Base-by-base conservation (phyloP, 2,113 vertebrate species). In the Aspiorhynchus laticeps region DNA sequence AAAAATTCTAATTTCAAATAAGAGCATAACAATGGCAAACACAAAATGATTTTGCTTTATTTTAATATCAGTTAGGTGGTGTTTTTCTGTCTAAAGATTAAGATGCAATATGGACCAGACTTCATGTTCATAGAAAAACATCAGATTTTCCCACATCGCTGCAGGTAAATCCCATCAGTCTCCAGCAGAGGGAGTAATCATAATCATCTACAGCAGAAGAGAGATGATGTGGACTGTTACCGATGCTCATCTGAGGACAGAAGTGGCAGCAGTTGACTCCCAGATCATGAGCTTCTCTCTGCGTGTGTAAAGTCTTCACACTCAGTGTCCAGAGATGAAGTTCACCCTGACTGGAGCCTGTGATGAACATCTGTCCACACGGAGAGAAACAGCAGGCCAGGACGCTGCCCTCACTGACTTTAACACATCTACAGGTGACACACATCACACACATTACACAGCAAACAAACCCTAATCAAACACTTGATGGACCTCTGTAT, bases 251-350 rank as follows among this genome's bases (percentile, higher is more conserved):
- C 74, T 92, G 93, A 51, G 94, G 91, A 87, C 96, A 95, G 89
- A 96, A 96, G 90, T 95, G 93, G 87, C 97, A 97, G 92, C 96
- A 97, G 90, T 95, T 95, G 87, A 98, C 95, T 0, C 97, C 97
- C 88, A 97, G 94, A 92, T 98, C 96, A 1, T 97, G 97, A 24
- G 96, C 96, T 26, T 93, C 90, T 92, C 96, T 97, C 91, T 96
- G 93, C 75, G 91, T 93, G 86, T 80, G 88, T n/a, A 97, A 92
- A 88, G 95, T 95, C 71, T 91, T 94, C 93, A 96, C 91, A 87
- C 94, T 93, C 87, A 94, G 90, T 85, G 96, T 95, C 97, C 97
- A 98, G 69, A 97, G 53, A 65, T 94, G 95, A 88, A 99, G 91
- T 90, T 97, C 95, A 86, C 97, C 97, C 46, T 89, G 89, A 0